Conservation (phyloP, 2,888 invertebrate genomes). For the Antheraea yamamai region DNA sequence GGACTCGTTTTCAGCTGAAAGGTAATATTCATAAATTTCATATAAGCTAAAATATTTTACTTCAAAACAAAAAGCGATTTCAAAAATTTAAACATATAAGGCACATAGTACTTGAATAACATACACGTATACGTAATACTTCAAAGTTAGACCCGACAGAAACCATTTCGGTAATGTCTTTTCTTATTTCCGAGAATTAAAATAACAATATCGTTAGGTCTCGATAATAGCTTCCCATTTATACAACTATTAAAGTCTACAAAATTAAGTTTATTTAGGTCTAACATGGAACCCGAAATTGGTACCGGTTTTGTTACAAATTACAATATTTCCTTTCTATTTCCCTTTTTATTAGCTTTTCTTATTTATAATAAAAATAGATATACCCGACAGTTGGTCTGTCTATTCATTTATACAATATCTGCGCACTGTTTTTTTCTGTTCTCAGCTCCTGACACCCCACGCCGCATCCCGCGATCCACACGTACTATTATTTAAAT, state of each 20-base stretch:
- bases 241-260: slow-evolving; percentile 3
- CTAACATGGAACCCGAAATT: background rate
- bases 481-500: too few species aligned
- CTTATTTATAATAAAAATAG: background rate
- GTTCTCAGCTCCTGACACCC: too few species aligned
- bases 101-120: background rate
- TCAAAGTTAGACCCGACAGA: background rate
- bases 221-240: background rate
- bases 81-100: background rate
- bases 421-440: background rate
- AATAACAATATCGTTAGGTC: background rate
- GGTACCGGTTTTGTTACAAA: background rate
- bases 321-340: slow-evolving; percentile 2
- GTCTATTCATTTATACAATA: background rate
- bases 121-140: background rate
- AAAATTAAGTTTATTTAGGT: slow-evolving; percentile 10
- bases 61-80: background rate
- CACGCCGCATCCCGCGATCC: too few species aligned
- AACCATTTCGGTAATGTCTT: background rate
- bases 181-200: background rate
- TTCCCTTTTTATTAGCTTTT: background rate
- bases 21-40: too few species aligned
- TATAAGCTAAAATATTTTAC: too few species aligned
- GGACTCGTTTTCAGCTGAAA: too few species aligned
- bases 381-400: background rate